Percentiles rank a stretch among this genome's conserved stretches.
These are phyloP conservation scores for Bimastos eiseni DNA, from an alignment of 2,888 invertebrate genomes.

Conservation along the genomic window DNA sequence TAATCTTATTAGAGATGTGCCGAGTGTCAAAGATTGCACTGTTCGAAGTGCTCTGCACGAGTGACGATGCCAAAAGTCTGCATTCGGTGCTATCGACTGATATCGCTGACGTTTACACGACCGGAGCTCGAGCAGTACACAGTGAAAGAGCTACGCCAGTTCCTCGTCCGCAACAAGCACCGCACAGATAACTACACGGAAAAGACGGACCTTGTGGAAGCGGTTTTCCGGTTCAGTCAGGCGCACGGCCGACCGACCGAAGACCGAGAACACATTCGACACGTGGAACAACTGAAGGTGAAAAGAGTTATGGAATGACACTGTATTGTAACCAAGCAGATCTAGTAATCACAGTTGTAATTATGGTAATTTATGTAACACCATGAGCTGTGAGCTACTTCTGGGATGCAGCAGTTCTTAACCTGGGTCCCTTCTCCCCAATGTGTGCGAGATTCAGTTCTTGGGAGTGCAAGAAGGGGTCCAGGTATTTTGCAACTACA, in stretches of 20 bases:
- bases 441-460: no score
- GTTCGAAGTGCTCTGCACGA: neutral
- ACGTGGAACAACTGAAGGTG: constrained; percentile 15
- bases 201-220: constrained; percentile 4
- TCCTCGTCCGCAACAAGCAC: neutral
- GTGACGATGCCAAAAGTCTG: neutral
- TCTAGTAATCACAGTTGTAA: no score
- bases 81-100: neutral
- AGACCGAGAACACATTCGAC: neutral
- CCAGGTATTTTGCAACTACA: no score
- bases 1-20: neutral
- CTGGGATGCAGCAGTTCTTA: no score
- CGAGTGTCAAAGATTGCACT: neutral
- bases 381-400: no score
- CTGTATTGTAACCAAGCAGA: no score
- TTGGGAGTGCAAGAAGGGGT: no score
- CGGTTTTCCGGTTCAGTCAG: neutral
- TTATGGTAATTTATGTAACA: no score
- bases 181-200: neutral
- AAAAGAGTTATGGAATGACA: neutral
- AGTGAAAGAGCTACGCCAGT: neutral
- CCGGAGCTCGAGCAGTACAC: neutral
- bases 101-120: neutral
- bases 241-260: neutral
- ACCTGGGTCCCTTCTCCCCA: no score